Percentiles rank a stretch among this genome's conserved stretches.
These are phyloP conservation scores for Entosphenus tridentatus DNA, from an alignment of 2,113 vertebrate genomes.

Conservation along the genomic window DNA sequence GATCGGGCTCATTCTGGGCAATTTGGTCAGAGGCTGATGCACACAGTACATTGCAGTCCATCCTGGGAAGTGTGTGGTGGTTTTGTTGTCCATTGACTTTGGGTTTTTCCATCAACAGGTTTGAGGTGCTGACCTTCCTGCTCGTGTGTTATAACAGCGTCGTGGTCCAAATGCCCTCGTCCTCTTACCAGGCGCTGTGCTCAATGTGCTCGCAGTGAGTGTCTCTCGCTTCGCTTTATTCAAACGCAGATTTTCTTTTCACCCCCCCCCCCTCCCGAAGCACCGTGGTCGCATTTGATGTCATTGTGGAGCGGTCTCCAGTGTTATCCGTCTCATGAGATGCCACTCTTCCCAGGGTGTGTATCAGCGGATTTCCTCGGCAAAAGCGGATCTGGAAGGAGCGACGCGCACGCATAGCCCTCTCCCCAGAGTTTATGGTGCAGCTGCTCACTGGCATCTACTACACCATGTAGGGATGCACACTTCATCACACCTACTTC, in stretches of 20 bases:
- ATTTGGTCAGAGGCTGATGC: too few relatives aligned
- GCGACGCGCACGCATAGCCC: slow-evolving; percentile 46
- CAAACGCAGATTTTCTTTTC: too few relatives aligned
- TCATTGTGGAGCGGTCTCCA: too few relatives aligned
- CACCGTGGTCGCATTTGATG: too few relatives aligned
- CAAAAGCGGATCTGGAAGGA: slow-evolving; percentile 59
- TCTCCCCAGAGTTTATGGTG: slow-evolving; percentile 87
- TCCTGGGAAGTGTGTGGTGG: too few relatives aligned
- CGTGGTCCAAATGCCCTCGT: slow-evolving; percentile 82
- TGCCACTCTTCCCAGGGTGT: slow-evolving; percentile 36
- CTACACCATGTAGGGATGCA: slow-evolving; percentile 65
- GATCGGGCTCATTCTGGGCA: too few relatives aligned
- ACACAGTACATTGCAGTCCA: too few relatives aligned
- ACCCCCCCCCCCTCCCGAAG: too few relatives aligned
- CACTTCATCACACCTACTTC: neutral
- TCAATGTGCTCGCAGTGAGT: slow-evolving; percentile 61
- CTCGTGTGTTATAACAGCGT: slow-evolving; percentile 95
- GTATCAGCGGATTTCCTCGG: slow-evolving; percentile 78
- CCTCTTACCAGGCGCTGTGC: slow-evolving; percentile 79
- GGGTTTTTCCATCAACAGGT: slow-evolving; percentile 24
- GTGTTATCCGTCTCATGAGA: too few relatives aligned
- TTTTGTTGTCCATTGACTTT: too few relatives aligned
- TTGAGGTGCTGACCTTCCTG: slow-evolving; percentile 90
- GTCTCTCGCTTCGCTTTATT: too few relatives aligned
- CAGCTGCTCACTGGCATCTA: slow-evolving; percentile 89